These are phyloP conservation scores for Lathronympha strigana DNA, from an alignment of 2,888 invertebrate species.

Conservation along the genomic window DNA sequence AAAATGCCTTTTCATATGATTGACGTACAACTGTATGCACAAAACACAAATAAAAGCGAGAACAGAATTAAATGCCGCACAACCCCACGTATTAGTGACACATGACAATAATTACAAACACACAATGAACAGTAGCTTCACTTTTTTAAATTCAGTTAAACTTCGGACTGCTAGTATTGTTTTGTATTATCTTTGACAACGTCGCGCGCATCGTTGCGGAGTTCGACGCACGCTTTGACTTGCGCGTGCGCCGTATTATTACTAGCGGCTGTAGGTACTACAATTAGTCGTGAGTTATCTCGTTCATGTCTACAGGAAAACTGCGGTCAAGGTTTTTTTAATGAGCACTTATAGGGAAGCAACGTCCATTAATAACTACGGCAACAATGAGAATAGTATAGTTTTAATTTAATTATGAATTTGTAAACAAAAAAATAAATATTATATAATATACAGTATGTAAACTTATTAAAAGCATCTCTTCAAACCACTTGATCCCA, in stretches of 20 bases:
- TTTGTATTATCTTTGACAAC: background rate
- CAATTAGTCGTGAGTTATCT: slow-evolving; percentile 17
- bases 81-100: background rate
- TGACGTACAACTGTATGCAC: background rate
- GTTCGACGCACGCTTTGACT: slow-evolving; percentile 10
- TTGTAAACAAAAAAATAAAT: no score
- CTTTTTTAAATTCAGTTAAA: background rate
- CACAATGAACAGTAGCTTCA: background rate
- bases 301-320: slow-evolving; percentile 12
- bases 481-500: no score
- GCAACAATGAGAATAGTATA: background rate
- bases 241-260: slow-evolving; percentile 6
- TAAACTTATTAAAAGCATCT: no score
- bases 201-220: slow-evolving; percentile 3
- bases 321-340: background rate
- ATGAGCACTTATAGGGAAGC: background rate
- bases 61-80: background rate
- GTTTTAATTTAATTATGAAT: no score
- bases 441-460: no score
- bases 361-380: background rate
- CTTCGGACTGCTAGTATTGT: background rate
- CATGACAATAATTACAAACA: background rate
- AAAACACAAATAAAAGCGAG: background rate
- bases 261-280: background rate
- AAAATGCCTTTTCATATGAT: background rate